Evolutionary conservation across 1,140 invertebrate genomes (phyloP).

Genomic region (Pygmarrhopalites habei): DNA sequence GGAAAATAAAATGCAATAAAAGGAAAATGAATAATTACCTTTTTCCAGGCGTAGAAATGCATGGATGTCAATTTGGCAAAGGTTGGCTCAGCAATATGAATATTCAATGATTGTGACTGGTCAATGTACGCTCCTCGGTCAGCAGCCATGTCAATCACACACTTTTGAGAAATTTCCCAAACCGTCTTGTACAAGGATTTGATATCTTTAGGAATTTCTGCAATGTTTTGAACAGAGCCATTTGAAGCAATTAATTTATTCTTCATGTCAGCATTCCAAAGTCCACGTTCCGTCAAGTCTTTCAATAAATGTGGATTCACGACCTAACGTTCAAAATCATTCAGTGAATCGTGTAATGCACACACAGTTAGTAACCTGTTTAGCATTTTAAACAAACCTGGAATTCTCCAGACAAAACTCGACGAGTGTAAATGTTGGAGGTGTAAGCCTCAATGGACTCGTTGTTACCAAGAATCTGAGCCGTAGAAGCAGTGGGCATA

Average conservation of each 20-base stretch:
- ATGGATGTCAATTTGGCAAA: constrained; percentile 92
- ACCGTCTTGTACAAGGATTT: constrained; percentile 94
- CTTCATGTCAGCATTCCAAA: constrained; percentile 97
- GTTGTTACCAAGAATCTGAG: constrained; percentile 98
- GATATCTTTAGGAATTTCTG: constrained; percentile 77
- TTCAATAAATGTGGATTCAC: constrained; percentile 94
- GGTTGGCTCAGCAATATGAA: constrained; percentile 90
- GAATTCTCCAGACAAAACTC: constrained; percentile 86
- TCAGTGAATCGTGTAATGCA: not conserved
- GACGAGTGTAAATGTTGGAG: constrained; percentile 89
- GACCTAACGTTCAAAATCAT: constrained; percentile 56
- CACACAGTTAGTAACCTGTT: not conserved
- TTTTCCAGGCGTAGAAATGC: constrained; percentile 97
- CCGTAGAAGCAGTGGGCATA: constrained; percentile 98
- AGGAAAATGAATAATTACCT: no score
- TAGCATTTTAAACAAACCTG: constrained; percentile 49
- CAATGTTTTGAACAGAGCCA: constrained; percentile 87
- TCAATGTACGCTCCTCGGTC: constrained; percentile 97
- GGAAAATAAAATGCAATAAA: no score
- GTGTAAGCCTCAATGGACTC: constrained; percentile 98
- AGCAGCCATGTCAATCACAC: constrained; percentile 92
- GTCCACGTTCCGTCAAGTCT: constrained; percentile 79
- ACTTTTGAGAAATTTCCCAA: constrained; percentile 96
- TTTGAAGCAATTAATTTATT: constrained; percentile 83
- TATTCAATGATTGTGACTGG: constrained; percentile 95